These are phyloP conservation scores for Echiichthys vipera DNA, from an alignment of 2,797 vertebrate genomes.

Conservation along the genomic window DNA sequence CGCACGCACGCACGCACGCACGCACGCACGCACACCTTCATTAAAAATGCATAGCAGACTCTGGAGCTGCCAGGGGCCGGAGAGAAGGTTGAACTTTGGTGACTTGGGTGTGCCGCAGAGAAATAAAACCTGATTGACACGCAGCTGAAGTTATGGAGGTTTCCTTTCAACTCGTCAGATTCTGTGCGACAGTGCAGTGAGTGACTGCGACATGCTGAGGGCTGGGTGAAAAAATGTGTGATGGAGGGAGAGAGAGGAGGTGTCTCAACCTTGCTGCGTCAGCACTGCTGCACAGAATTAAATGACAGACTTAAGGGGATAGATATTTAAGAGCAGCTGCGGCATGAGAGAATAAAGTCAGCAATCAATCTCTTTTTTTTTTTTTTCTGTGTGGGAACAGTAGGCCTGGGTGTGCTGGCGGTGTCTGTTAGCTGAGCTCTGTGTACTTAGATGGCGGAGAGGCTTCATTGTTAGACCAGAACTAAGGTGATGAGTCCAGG, in stretches of 20 bases:
- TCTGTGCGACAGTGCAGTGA: slow-evolving; percentile 22
- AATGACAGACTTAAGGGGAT: slow-evolving; percentile 66
- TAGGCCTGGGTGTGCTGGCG: slow-evolving; percentile 42
- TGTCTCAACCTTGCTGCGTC: slow-evolving; percentile 70
- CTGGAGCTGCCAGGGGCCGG: slow-evolving; percentile 28
- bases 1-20: slow-evolving; percentile 5
- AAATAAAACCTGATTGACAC: slow-evolving; percentile 58
- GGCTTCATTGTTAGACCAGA: slow-evolving; percentile 74
- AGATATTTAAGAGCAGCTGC: slow-evolving; percentile 73
- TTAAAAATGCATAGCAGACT: slow-evolving; percentile 72
- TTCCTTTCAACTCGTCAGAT: slow-evolving; percentile 36
- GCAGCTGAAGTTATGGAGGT: slow-evolving; percentile 44
- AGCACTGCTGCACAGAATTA: slow-evolving; percentile 66
- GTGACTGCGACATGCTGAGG: slow-evolving; percentile 18
- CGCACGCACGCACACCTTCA: slow-evolving; percentile 38
- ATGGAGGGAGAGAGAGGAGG: slow-evolving; percentile 34
- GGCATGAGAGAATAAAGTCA: slow-evolving; percentile 64
- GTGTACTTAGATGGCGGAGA: slow-evolving; percentile 73
- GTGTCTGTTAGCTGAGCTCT: slow-evolving; percentile 73
- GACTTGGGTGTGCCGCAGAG: slow-evolving; percentile 32
- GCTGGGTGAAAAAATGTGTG: slow-evolving; percentile 28
- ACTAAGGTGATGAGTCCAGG: slow-evolving; percentile 82
- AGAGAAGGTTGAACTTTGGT: slow-evolving; percentile 55
- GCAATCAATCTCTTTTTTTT: slow-evolving; percentile 62
- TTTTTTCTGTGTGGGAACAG: slow-evolving; percentile 73